Evolutionary conservation across 2,888 invertebrate genomes (phyloP).

Genomic region (Rhagophthalmus giganteus): DNA sequence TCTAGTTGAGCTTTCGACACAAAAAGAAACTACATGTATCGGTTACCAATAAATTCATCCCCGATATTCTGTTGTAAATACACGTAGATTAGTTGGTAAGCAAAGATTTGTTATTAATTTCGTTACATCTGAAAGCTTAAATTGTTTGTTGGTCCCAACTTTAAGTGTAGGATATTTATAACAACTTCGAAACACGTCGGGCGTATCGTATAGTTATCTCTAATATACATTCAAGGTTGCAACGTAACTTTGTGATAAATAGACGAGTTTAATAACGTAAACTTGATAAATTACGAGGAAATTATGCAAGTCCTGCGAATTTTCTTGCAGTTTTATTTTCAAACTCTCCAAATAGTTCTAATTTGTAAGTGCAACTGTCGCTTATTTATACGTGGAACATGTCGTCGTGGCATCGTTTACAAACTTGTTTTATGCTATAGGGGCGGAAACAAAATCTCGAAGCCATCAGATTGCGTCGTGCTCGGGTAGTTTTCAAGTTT

Average conservation of each 20-base stretch:
- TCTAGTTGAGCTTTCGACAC: slow-evolving; percentile 5
- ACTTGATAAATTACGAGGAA: no score
- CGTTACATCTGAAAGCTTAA: slow-evolving; percentile 6
- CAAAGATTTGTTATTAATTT: slow-evolving; percentile 9
- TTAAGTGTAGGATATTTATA: no score
- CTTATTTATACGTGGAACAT: no score
- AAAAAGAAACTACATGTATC: slow-evolving; percentile 2
- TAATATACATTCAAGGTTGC: no score
- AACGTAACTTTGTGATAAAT: no score
- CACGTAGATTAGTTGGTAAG: background rate
- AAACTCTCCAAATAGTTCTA: background rate
- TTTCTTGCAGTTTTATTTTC: no score
- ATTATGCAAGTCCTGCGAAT: no score
- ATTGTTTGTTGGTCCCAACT: slow-evolving; percentile 12
- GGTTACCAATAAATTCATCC: slow-evolving; percentile 4
- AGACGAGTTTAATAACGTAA: no score
- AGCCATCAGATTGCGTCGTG: no score
- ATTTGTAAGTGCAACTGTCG: background rate
- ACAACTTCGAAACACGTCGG: no score
- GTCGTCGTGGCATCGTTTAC: background rate
- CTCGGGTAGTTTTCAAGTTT: no score
- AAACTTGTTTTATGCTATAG: background rate
- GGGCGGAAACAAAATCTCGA: background rate
- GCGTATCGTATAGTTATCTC: no score
- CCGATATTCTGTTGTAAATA: background rate